Percentiles rank a stretch among this genome's conserved stretches.
phyloP scores from a whole-genome alignment of 2,888 invertebrate species.

The Apodemia duryi region DNA sequence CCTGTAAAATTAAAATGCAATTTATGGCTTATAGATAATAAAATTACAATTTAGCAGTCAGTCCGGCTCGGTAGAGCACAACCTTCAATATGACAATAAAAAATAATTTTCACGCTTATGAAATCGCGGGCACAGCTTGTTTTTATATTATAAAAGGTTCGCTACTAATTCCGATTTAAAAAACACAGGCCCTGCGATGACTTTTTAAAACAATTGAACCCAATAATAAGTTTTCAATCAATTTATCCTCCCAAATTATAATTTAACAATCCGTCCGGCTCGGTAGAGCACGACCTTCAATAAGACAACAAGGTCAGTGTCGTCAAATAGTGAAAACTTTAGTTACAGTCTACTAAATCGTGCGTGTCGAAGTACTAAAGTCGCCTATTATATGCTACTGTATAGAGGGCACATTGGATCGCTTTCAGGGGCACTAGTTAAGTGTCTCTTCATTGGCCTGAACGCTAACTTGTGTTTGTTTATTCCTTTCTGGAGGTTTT shows the following conservation, averaged over 20 bases:
- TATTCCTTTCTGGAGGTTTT: no score
- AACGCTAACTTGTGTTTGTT: no score
- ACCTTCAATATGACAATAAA: conserved; percentile 2
- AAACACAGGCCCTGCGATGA: no score
- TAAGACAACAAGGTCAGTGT: conserved; percentile 11
- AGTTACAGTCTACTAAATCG: conserved; percentile 8
- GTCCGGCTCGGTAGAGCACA: not conserved
- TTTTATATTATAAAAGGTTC: no score
- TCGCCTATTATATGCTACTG: not conserved
- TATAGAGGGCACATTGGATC: not conserved
- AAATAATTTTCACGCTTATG: no score
- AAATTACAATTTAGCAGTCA: not conserved
- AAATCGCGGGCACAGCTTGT: no score
- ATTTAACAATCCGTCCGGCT: not conserved
- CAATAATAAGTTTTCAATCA: no score
- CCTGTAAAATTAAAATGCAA: no score
- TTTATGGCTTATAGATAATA: no score
- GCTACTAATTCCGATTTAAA: no score
- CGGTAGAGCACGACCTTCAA: not conserved
- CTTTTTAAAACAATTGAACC: no score
- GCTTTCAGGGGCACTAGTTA: not conserved
- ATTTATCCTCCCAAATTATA: not conserved
- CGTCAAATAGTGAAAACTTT: conserved; percentile 7
- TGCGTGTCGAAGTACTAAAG: conserved; percentile 1
- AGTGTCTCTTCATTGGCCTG: no score